phyloP scores from a whole-genome alignment of 2,797 vertebrate genomes.

The Paramormyrops hopkinsi region DNA sequence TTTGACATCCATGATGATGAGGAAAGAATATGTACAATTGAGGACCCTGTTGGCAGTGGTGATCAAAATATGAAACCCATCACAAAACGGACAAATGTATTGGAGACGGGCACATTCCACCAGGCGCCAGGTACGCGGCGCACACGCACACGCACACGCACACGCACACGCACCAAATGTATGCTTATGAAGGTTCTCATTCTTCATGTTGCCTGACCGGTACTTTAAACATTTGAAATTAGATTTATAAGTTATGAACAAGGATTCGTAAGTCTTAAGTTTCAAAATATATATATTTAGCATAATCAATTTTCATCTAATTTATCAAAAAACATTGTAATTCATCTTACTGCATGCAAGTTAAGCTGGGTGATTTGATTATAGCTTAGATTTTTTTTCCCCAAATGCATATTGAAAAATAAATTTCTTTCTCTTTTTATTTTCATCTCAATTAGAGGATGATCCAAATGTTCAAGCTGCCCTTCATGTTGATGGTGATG shows the following conservation, averaged over 20 bases:
- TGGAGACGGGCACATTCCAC: constrained; percentile 69
- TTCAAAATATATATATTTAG: background rate
- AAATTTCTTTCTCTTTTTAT: background rate
- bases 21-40: constrained; percentile 49
- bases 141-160: background rate
- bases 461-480: constrained; percentile 74
- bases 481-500: constrained; percentile 76
- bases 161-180: background rate
- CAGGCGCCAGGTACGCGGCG: constrained; percentile 79
- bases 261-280: background rate
- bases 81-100: constrained; percentile 70
- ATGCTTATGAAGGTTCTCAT: background rate
- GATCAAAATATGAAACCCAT: constrained; percentile 89
- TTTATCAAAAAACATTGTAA: background rate
- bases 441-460: constrained; percentile 62
- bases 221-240: background rate
- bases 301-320: background rate
- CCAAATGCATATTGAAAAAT: background rate
- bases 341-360: background rate
- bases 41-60: constrained; percentile 68
- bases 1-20: constrained; percentile 58
- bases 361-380: background rate
- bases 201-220: background rate
- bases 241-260: background rate
- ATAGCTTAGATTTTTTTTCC: background rate